A percentile compares a stretch with the other conserved stretches of the same genome.
phyloP scores from a whole-genome alignment of 2,113 vertebrate genomes.

The Azemiops feae region DNA sequence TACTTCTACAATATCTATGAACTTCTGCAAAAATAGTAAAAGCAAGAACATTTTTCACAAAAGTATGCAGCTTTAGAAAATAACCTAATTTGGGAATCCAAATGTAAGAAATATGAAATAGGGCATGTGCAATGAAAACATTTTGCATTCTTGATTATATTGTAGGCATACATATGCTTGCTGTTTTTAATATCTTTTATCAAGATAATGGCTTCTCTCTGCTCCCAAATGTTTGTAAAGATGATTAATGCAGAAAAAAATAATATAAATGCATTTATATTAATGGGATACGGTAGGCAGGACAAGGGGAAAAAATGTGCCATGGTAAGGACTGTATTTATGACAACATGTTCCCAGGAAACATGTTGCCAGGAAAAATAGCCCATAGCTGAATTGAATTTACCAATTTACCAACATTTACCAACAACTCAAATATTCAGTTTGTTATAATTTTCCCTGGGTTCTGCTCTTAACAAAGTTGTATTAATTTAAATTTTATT shows the following conservation, averaged over 20 bases:
- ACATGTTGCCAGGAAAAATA: slow-evolving; percentile 42
- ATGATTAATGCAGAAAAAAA: background rate
- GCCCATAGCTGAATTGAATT: slow-evolving; percentile 57
- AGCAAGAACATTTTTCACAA: slow-evolving; percentile 43
- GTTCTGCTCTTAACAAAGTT: slow-evolving; percentile 41
- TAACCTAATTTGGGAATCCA: slow-evolving; percentile 2
- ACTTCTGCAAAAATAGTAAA: slow-evolving; percentile 57
- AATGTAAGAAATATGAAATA: slow-evolving; percentile 44
- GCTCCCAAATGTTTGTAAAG: slow-evolving; percentile 28
- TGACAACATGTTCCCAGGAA: background rate
- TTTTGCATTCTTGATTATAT: slow-evolving; percentile 40
- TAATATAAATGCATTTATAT: background rate
- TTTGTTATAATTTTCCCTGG: slow-evolving; percentile 41
- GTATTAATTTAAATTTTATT: slow-evolving; percentile 50
- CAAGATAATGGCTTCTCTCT: slow-evolving; percentile 27
- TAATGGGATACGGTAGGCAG: background rate
- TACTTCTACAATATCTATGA: slow-evolving; percentile 28
- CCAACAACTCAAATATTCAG: slow-evolving; percentile 47
- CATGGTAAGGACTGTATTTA: background rate
- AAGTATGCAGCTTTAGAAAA: slow-evolving; percentile 17
- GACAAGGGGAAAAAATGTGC: slow-evolving; percentile 41
- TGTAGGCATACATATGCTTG: slow-evolving; percentile 43
- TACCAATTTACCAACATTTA: slow-evolving; percentile 49
- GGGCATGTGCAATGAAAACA: slow-evolving; percentile 28
- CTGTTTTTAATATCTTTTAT: slow-evolving; percentile 28